Conservation (phyloP, 1,140 invertebrate genomes). For the Listronotus bonariensis region DNA sequence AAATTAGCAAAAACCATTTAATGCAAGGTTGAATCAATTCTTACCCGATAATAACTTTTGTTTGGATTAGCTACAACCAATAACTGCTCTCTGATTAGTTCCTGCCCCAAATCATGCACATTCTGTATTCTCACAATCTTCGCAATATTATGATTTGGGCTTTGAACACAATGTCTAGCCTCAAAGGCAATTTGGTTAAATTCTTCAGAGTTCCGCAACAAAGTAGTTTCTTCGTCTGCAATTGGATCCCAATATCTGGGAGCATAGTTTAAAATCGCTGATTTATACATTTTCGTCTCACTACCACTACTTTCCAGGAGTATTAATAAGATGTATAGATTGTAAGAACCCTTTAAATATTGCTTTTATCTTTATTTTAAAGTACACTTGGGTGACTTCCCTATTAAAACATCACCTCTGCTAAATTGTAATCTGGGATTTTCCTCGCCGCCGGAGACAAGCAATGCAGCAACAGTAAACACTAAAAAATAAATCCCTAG, state of each 20-base stretch:
- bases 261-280: not conserved
- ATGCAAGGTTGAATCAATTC: not conserved
- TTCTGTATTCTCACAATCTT: constrained; percentile 11
- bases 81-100: constrained; percentile 9
- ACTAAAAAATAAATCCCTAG: no score
- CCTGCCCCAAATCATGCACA: constrained; percentile 12
- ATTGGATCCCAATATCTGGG: constrained; percentile 4
- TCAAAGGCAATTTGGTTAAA: constrained; percentile 5
- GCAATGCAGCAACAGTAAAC: no score
- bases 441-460: no score
- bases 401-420: no score
- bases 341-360: no score
- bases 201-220: not conserved
- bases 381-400: no score
- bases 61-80: constrained; percentile 1
- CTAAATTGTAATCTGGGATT: no score
- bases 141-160: not conserved
- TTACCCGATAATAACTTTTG: constrained; percentile 6
- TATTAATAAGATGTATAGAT: no score
- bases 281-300: not conserved
- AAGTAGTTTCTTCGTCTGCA: not conserved
- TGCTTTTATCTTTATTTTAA: no score
- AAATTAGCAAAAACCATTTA: no score
- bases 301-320: no score
- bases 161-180: not conserved